A percentile compares a stretch with the other conserved stretches of the same genome.
Conservation (phyloP, 2,113 vertebrate species). For the Pituophis catenifer region DNA sequence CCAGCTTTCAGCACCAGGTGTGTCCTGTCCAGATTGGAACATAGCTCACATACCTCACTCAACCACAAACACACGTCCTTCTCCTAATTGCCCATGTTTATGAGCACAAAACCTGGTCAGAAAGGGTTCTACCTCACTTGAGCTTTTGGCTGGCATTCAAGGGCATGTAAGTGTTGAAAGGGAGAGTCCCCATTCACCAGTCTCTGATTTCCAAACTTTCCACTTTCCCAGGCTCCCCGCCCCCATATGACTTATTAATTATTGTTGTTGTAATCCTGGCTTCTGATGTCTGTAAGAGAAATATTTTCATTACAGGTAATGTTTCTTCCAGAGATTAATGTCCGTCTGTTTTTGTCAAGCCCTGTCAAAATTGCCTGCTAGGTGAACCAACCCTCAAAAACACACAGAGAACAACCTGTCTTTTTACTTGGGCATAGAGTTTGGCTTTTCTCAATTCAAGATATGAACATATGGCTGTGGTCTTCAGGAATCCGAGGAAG, state of each 20-base stretch:
- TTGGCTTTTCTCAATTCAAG: not conserved
- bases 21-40: constrained; percentile 60
- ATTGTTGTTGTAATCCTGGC: not conserved
- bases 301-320: not conserved
- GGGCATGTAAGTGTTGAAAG: not conserved
- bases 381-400: not conserved
- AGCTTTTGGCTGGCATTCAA: constrained; percentile 31
- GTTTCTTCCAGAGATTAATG: not conserved
- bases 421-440: not conserved
- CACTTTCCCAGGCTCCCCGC: not conserved
- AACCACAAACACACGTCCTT: constrained; percentile 65
- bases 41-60: constrained; percentile 56
- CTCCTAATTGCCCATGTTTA: constrained; percentile 48
- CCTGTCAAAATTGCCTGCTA: constrained; percentile 5
- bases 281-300: not conserved
- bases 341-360: constrained; percentile 5
- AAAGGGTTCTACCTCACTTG: constrained; percentile 44
- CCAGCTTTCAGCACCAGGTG: constrained; percentile 66
- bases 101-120: not conserved
- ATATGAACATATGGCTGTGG: not conserved
- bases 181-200: constrained; percentile 22
- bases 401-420: constrained; percentile 13
- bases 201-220: fast-evolving
- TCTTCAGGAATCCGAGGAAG: not conserved
- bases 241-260: not conserved